These are phyloP conservation scores for Sandelia bainsii DNA, from an alignment of 2,797 vertebrate species.

Conservation along the genomic window DNA sequence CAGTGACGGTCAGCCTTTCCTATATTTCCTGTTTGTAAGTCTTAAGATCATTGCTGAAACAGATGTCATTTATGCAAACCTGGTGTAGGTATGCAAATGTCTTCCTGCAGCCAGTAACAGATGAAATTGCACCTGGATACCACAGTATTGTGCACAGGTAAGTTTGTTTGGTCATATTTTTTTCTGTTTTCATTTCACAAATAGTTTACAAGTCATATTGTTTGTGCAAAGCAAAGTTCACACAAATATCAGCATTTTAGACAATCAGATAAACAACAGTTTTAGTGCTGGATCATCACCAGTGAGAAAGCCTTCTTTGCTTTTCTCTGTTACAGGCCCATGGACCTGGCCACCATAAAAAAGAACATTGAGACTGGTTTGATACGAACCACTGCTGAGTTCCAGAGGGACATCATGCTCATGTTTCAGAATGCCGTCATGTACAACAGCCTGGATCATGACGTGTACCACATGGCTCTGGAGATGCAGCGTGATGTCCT, in stretches of 20 bases:
- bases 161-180: slow-evolving; percentile 34
- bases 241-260: background rate
- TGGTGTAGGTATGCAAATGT: slow-evolving; percentile 94
- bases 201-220: background rate
- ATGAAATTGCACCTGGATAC: slow-evolving; percentile 98
- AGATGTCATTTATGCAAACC: slow-evolving; percentile 8
- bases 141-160: slow-evolving; percentile 98
- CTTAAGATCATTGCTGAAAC: slow-evolving; percentile 2
- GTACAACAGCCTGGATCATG: slow-evolving; percentile 95
- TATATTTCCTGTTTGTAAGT: background rate
- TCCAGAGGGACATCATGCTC: slow-evolving; percentile 96
- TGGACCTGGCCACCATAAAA: slow-evolving; percentile 95
- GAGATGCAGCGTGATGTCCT: slow-evolving; percentile 95
- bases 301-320: background rate
- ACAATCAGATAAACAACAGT: background rate
- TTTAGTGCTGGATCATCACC: slow-evolving; percentile 2
- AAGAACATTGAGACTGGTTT: slow-evolving; percentile 90
- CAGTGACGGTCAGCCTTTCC: background rate
- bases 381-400: slow-evolving; percentile 90
- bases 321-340: slow-evolving; percentile 83
- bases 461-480: slow-evolving; percentile 92
- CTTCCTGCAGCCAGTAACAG: slow-evolving; percentile 97
- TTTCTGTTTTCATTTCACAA: background rate
- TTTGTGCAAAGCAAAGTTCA: background rate
- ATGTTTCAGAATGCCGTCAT: slow-evolving; percentile 98